Evolutionary conservation across 2,888 invertebrate genomes (phyloP), one percentile per base, ranked within the genome.

Genomic region (Cylindroiulus punctatus): DNA sequence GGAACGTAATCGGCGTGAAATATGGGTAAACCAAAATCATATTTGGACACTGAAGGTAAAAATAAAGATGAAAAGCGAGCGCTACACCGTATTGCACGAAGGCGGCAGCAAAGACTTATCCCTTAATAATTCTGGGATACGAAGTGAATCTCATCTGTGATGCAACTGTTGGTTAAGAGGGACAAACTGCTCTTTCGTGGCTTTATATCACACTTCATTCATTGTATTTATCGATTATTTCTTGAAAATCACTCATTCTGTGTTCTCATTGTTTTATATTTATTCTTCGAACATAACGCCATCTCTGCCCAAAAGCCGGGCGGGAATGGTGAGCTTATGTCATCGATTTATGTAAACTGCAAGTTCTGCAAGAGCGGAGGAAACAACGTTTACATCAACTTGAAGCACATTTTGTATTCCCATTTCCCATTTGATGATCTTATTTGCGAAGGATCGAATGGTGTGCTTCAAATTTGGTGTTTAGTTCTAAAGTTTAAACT

Each of bases 151-250:
- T 65, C 57, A 65, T 65, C 57, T 65, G 57, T 65, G 57, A 65
- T 65, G 57, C 57, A 65, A 65, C 57, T 65, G 57, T 22, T 65
- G 57, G 4, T 65, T 65, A n/a, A 36, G 52, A 19, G 3, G n/a
- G 22, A 26, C 22, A 22, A 65, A 65, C 57, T 65, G 57, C 57
- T 22, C 57, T 65, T 65, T 65, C 57, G 22, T 65, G 57, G 57
- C 57, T 65, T 65, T 65, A 65, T 65, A 65, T 65, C 57, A 65
- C 57, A 22, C n/a, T 22, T 65, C 57, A 65, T 65, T 22, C 57
- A 65, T 65, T 65, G 22, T 65, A 65, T 65, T 65, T 65, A 65
- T 26, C 57, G 22, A 65, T 65, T 65, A 3, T 65, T 65, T 65
- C 2, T 65, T 65, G 22, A 65, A 65, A 5, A 19, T 65, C 57